phyloP scores from a whole-genome alignment of 2,888 invertebrate species.

The Drosophila atripex region DNA sequence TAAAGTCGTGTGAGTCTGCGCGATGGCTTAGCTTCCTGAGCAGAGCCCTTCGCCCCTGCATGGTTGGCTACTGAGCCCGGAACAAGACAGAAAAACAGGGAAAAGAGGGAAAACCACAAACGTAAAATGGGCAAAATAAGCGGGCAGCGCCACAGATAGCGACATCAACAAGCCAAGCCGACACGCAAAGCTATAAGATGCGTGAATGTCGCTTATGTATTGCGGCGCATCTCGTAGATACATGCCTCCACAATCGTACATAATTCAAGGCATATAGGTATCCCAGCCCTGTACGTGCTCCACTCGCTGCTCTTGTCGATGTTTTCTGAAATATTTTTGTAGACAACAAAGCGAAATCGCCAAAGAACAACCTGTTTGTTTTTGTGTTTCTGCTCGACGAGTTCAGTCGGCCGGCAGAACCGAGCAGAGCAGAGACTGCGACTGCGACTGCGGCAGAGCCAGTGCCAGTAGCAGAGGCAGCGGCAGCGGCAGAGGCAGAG shows the following conservation, averaged over 20 bases:
- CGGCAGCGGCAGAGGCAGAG: conserved; percentile 8
- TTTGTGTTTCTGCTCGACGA: conserved; percentile 50
- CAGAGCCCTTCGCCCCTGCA: conserved; percentile 36
- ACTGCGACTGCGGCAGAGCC: background rate
- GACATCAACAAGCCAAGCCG: conserved; percentile 22
- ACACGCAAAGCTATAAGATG: conserved; percentile 75
- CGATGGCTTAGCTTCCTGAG: conserved; percentile 48
- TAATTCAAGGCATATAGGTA: background rate
- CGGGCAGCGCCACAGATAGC: conserved; percentile 40
- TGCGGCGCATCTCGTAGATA: conserved; percentile 27
- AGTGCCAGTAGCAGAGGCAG: background rate
- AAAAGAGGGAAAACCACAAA: conserved; percentile 40
- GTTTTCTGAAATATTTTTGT: conserved; percentile 65
- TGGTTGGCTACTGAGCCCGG: background rate
- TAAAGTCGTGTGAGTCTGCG: conserved; percentile 61
- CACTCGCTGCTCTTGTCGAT: conserved; percentile 16
- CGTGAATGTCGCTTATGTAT: conserved; percentile 74
- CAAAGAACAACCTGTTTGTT: conserved; percentile 74
- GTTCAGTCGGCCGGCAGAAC: conserved; percentile 42
- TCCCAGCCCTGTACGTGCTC: conserved; percentile 31
- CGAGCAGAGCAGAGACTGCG: background rate
- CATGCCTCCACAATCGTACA: conserved; percentile 6
- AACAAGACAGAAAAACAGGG: conserved; percentile 13
- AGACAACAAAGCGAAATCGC: conserved; percentile 65
- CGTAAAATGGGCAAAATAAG: conserved; percentile 60